Percentiles rank a stretch among this genome's conserved stretches.
Evolutionary conservation across 2,797 vertebrate species (phyloP).

Genomic region (Acestrorhynchus altus): DNA sequence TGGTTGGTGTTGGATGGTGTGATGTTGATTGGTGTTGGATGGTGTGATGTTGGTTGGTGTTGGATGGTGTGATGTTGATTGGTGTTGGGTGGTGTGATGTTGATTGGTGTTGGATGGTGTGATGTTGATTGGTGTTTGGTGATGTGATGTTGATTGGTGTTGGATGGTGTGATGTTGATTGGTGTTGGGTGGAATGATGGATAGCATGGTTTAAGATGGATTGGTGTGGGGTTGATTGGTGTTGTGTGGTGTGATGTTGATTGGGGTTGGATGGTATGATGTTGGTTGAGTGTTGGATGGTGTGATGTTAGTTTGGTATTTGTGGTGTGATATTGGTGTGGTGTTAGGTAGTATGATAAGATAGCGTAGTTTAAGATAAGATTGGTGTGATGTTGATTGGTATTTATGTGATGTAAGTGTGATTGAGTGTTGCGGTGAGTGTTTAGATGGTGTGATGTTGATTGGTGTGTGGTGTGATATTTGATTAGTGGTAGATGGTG

Average conservation of each 20-base stretch:
- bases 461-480: background rate
- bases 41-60: slow-evolving; percentile 34
- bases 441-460: background rate
- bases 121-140: too few species aligned
- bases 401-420: background rate
- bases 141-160: background rate
- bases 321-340: background rate
- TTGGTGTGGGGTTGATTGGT: background rate
- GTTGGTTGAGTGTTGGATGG: background rate
- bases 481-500: background rate
- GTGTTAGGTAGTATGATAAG: background rate
- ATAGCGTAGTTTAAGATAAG: too few species aligned
- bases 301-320: too few species aligned
- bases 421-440: background rate
- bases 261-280: too few species aligned
- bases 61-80: background rate
- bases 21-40: slow-evolving; percentile 31
- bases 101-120: background rate
- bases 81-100: background rate
- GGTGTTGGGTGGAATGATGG: too few species aligned
- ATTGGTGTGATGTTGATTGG: background rate
- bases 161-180: background rate
- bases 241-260: too few species aligned
- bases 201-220: too few species aligned
- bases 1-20: background rate